Conservation (phyloP, 2,113 vertebrate genomes). For the Chloropsis hardwickii region DNA sequence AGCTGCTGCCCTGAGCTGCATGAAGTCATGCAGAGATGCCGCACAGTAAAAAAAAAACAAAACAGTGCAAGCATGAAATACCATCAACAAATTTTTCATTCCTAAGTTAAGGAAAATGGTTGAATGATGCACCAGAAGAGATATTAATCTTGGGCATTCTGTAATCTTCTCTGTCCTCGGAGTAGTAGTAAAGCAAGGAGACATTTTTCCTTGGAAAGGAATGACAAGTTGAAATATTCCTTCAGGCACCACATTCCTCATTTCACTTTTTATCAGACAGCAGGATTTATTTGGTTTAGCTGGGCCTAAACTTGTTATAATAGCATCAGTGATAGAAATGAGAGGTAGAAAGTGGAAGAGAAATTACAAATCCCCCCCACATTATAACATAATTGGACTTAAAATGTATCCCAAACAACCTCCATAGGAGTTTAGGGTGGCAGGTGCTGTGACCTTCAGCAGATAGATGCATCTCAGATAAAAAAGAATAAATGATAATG, state of each 20-base stretch:
- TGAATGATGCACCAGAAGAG: slow-evolving; percentile 7
- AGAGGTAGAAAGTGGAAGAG: neutral
- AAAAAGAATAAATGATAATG: neutral
- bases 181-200: slow-evolving; percentile 30
- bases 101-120: neutral
- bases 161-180: slow-evolving; percentile 1
- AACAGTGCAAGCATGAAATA: neutral
- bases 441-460: neutral
- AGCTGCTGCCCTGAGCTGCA: neutral
- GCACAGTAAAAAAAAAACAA: neutral
- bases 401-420: neutral
- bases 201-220: slow-evolving; percentile 2
- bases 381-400: neutral
- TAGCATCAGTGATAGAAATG: neutral
- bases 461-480: neutral
- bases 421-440: neutral
- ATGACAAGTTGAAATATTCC: slow-evolving; percentile 46
- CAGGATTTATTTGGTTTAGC: slow-evolving; percentile 23
- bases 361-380: neutral
- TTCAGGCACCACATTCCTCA: slow-evolving; percentile 27
- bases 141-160: slow-evolving; percentile 19
- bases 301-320: neutral
- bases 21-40: neutral
- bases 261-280: slow-evolving; percentile 31
- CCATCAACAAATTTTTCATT: neutral